phyloP scores from a whole-genome alignment of 2,888 invertebrate species.

The Sinhomidia bicolor region DNA sequence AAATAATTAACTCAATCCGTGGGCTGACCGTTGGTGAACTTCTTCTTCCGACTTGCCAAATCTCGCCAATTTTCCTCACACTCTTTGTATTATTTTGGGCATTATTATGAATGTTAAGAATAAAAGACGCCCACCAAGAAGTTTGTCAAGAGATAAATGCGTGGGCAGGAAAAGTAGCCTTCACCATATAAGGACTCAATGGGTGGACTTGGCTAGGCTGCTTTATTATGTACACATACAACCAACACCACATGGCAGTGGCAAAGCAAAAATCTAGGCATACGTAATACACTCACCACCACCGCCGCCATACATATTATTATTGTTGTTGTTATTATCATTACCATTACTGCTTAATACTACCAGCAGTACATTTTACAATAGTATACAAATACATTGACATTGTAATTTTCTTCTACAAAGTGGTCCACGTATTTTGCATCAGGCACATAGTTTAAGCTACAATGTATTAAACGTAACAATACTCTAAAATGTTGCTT shows the following conservation, averaged over 20 bases:
- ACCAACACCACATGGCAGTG: conserved; percentile 35
- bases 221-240: conserved; percentile 50
- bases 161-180: conserved; percentile 80
- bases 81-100: conserved; percentile 79
- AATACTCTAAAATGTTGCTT: background rate
- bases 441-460: background rate
- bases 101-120: conserved; percentile 80
- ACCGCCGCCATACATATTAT: conserved; percentile 41
- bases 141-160: conserved; percentile 76
- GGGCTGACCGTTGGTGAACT: conserved; percentile 76
- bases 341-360: conserved; percentile 54
- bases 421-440: conserved; percentile 20
- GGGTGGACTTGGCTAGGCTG: conserved; percentile 80
- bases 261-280: conserved; percentile 12
- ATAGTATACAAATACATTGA: conserved; percentile 38
- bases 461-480: conserved; percentile 40
- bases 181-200: conserved; percentile 80
- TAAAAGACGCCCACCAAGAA: conserved; percentile 79
- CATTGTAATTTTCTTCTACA: conserved; percentile 47
- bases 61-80: conserved; percentile 78
- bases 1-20: conserved; percentile 76
- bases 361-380: conserved; percentile 32
- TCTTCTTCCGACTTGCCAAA: conserved; percentile 77
- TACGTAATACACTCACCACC: conserved; percentile 23
- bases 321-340: conserved; percentile 43